These are phyloP conservation scores for Dendrocopos noguchii DNA, from an alignment of 2,113 vertebrate genomes.

Conservation along the genomic window DNA sequence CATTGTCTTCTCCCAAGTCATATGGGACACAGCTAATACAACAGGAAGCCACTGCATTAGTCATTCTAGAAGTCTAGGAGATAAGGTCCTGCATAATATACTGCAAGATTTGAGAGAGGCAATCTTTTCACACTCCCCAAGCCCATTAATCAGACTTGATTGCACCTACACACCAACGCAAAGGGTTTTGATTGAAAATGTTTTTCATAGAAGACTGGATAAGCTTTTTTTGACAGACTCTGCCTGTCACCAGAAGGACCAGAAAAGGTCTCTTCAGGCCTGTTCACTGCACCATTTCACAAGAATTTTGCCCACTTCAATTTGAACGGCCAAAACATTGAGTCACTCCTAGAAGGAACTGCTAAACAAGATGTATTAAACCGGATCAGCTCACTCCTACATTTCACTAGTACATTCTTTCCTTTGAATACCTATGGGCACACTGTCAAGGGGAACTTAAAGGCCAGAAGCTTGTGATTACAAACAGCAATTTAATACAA, in stretches of 20 bases:
- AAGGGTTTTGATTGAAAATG: background rate
- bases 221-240: background rate
- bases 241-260: background rate
- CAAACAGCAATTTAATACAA: conserved; percentile 7
- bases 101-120: background rate
- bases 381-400: background rate
- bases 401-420: background rate
- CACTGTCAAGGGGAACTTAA: background rate
- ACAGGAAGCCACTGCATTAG: background rate
- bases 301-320: background rate
- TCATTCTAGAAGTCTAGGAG: background rate
- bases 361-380: background rate
- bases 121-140: background rate
- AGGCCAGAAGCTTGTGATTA: background rate
- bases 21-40: background rate
- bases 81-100: background rate
- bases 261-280: background rate
- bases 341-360: background rate
- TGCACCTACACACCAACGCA: background rate
- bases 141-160: background rate
- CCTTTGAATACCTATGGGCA: background rate
- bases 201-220: background rate
- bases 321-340: background rate
- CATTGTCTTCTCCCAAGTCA: background rate
- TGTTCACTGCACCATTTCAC: background rate